Conservation (phyloP, 2,888 invertebrate species). For the Pyrgus malvae region DNA sequence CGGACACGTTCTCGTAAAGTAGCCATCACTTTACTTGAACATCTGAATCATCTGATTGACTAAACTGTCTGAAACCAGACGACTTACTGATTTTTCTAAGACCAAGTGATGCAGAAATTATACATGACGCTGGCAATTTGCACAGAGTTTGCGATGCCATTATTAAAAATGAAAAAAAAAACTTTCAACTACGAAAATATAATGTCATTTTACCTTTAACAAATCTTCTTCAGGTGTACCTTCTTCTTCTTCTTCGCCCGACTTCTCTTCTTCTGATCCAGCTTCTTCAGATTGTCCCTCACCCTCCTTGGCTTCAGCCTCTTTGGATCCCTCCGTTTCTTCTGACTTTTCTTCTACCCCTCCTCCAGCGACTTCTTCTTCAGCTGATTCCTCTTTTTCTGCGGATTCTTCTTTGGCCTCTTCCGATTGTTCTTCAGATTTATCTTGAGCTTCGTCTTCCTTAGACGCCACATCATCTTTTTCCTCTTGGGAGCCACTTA, state of each 20-base stretch:
- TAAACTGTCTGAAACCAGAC: no score
- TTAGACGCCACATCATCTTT: constrained; percentile 46
- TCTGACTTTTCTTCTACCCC: constrained; percentile 47
- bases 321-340: constrained; percentile 44
- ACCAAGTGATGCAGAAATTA: no score
- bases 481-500: constrained; percentile 44
- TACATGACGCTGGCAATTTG: no score
- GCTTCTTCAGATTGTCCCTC: constrained; percentile 41
- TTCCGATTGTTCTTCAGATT: constrained; percentile 47
- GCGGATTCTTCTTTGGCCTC: constrained; percentile 48
- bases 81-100: no score
- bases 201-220: constrained; percentile 74
- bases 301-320: constrained; percentile 39
- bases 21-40: no score
- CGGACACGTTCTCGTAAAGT: no score
- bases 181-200: no score
- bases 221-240: constrained; percentile 85
- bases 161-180: no score
- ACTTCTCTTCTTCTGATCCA: constrained; percentile 46
- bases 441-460: constrained; percentile 45
- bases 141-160: no score
- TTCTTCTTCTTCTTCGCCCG: constrained; percentile 60
- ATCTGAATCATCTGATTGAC: no score
- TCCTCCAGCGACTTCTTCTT: constrained; percentile 48
- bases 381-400: constrained; percentile 53